Conservation (phyloP, 2,888 invertebrate species). For the Megaustenia siamemsis region DNA sequence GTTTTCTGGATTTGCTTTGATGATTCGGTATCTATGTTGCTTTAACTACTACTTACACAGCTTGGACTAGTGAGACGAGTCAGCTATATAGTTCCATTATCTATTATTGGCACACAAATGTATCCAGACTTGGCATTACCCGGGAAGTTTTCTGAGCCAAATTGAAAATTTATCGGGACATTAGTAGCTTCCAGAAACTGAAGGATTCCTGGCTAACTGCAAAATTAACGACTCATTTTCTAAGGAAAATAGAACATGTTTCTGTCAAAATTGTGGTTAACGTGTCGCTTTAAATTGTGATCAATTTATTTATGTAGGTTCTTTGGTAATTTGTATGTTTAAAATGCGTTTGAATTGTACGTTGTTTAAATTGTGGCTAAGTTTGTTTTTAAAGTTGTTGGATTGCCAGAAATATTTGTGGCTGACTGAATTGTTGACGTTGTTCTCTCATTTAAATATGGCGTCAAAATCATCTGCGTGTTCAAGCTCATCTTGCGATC, state of each 20-base stretch:
- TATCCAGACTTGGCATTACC: not conserved
- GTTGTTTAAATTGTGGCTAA: too few species aligned
- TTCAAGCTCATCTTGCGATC: too few species aligned
- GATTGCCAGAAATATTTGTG: too few species aligned
- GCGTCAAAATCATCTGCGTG: too few species aligned
- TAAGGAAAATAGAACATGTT: not conserved
- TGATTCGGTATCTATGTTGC: not conserved
- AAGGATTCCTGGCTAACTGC: not conserved
- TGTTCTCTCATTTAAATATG: too few species aligned
- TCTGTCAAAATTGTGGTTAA: constrained; percentile 14
- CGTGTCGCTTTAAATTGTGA: too few species aligned
- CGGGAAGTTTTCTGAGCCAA: not conserved
- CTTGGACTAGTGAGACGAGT: not conserved
- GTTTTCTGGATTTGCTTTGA: too few species aligned
- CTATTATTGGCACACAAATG: not conserved
- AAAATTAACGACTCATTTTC: not conserved
- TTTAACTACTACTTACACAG: not conserved
- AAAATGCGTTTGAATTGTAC: too few species aligned
- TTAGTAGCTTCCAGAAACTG: not conserved
- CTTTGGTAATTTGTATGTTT: too few species aligned
- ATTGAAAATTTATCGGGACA: constrained; percentile 10
- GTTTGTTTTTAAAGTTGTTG: too few species aligned
- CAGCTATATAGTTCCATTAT: not conserved
- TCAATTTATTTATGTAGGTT: too few species aligned
- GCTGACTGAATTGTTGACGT: too few species aligned